phyloP scores from a whole-genome alignment of 2,888 invertebrate species.

The Eupeodes latifasciatus region DNA sequence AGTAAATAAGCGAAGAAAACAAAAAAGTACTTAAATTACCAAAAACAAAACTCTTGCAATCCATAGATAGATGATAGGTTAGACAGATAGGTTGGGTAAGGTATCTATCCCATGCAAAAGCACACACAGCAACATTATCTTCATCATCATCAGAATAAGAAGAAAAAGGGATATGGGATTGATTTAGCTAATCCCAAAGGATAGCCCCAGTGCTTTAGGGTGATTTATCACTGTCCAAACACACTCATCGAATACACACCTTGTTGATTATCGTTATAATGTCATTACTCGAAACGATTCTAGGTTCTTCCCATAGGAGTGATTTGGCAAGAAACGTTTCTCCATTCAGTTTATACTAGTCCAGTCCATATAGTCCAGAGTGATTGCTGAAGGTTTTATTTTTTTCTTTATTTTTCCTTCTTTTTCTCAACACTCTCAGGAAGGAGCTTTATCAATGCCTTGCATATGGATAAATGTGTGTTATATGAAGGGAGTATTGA shows the following conservation, averaged over 20 bases:
- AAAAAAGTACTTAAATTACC: constrained; percentile 25
- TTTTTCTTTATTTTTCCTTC: background rate
- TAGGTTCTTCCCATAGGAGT: constrained; percentile 21
- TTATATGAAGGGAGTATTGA: background rate
- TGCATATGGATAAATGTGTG: background rate
- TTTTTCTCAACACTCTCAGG: background rate
- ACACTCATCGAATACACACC: constrained; percentile 28
- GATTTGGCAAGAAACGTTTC: constrained; percentile 18
- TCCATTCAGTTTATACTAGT: background rate
- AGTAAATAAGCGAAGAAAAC: constrained; percentile 12
- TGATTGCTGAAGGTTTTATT: constrained; percentile 11
- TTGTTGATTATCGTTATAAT: constrained; percentile 33
- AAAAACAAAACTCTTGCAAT: constrained; percentile 2
- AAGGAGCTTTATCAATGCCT: constrained; percentile 13
- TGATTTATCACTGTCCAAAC: constrained; percentile 31
- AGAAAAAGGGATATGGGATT: constrained; percentile 25
- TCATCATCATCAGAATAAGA: background rate
- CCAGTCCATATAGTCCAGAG: background rate
- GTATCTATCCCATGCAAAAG: no score
- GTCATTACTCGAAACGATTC: constrained; percentile 23
- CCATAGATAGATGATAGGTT: background rate
- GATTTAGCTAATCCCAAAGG: constrained; percentile 30
- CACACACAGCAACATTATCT: background rate
- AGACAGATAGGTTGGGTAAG: no score
- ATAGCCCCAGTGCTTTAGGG: constrained; percentile 17